These are phyloP conservation scores for Phaedon cochleariae DNA, from an alignment of 2,888 invertebrate genomes.

Conservation along the genomic window DNA sequence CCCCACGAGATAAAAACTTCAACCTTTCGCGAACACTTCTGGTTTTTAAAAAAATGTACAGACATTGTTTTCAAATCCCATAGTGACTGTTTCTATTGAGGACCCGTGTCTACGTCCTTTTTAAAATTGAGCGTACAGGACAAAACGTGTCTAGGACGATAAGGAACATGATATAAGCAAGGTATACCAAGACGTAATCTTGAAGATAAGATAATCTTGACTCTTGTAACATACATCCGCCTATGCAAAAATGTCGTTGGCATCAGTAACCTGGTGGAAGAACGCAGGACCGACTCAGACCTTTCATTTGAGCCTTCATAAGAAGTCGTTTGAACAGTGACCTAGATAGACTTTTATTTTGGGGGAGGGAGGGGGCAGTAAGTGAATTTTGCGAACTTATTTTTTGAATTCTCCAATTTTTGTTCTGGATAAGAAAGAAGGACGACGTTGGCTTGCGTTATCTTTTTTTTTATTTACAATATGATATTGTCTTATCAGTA, in stretches of 20 bases:
- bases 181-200: neutral
- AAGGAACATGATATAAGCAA: neutral
- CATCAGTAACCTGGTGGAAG: constrained; percentile 37
- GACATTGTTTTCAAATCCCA: neutral
- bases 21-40: no score
- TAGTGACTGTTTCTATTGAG: neutral
- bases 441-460: no score
- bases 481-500: no score
- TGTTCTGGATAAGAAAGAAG: no score
- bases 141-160: neutral
- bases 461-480: no score
- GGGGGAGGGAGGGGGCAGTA: no score
- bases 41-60: no score
- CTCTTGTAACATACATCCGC: constrained; percentile 22
- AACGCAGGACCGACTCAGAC: neutral
- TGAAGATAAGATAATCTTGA: neutral
- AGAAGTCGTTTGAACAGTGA: neutral
- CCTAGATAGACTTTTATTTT: neutral
- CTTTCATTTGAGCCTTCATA: neutral
- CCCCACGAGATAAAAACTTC: no score
- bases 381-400: no score
- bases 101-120: neutral
- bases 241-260: constrained; percentile 25
- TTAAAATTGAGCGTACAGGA: neutral
- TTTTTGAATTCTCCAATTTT: no score